Evolutionary conservation across 1,140 invertebrate species (phyloP).

Genomic region (Trachymyrmex septentrionalis): DNA sequence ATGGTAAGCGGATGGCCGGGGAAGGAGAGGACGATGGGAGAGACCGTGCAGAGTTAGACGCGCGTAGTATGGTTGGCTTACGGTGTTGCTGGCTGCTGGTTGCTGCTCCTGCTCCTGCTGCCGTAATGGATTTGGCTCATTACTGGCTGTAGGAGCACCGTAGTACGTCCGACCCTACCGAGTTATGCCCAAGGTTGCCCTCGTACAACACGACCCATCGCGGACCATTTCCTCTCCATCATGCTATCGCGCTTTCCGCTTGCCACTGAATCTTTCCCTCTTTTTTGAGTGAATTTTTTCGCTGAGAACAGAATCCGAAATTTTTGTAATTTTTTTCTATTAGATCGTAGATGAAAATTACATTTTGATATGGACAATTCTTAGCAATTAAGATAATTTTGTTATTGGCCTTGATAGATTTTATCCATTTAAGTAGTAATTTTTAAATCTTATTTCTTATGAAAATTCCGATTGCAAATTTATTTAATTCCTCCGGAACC

Average conservation of each 20-base stretch:
- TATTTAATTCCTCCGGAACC: not conserved
- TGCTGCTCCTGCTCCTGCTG: constrained; percentile 32
- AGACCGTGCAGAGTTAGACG: constrained; percentile 13
- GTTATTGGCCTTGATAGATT: not conserved
- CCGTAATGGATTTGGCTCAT: constrained; percentile 79
- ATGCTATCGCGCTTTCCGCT: constrained; percentile 48
- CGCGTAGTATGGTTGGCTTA: constrained; percentile 54
- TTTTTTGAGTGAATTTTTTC: not conserved
- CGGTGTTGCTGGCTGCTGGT: constrained; percentile 48
- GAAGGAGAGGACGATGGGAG: not conserved
- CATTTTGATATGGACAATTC: not conserved
- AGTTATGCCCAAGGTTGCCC: constrained; percentile 73
- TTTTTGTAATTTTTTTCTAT: not conserved
- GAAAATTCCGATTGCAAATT: not conserved
- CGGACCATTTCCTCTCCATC: constrained; percentile 52
- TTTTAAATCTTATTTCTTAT: not conserved
- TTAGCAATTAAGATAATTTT: not conserved
- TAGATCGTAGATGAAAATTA: not conserved
- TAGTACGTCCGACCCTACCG: constrained; percentile 63
- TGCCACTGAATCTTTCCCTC: constrained; percentile 2
- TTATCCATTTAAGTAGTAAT: not conserved
- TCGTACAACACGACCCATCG: constrained; percentile 55
- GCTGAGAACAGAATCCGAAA: not conserved
- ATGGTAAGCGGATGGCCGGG: not conserved
- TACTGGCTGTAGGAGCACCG: constrained; percentile 67